Percentiles rank a stretch among this genome's conserved stretches.
These are phyloP conservation scores for Balaeniceps rex DNA, from an alignment of 2,113 vertebrate genomes.

Conservation along the genomic window DNA sequence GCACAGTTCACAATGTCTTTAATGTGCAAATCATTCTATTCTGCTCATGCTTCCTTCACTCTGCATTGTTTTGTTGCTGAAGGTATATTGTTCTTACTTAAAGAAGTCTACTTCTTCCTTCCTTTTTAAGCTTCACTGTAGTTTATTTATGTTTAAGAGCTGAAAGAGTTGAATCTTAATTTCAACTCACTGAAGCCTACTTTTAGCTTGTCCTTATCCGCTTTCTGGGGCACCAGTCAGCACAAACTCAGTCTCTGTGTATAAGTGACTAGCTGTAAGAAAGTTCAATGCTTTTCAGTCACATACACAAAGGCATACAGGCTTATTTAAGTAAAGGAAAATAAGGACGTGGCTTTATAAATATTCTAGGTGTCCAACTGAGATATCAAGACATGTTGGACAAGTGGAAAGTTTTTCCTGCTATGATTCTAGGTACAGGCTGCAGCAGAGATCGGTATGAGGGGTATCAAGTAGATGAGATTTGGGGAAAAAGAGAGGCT, in stretches of 20 bases:
- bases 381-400: not conserved
- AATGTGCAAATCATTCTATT: not conserved
- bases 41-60: conserved; percentile 22
- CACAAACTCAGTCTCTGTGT: not conserved
- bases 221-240: not conserved
- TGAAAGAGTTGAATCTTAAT: not conserved
- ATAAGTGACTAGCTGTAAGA: not conserved
- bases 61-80: not conserved
- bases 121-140: not conserved
- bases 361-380: not conserved
- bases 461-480: not conserved
- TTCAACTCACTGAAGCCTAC: not conserved
- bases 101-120: not conserved
- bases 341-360: not conserved
- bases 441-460: not conserved
- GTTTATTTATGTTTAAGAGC: not conserved
- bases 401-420: not conserved
- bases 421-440: not conserved
- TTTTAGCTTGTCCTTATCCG: not conserved
- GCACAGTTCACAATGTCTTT: not conserved
- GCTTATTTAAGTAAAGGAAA: not conserved
- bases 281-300: not conserved
- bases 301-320: not conserved
- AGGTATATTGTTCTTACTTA: not conserved
- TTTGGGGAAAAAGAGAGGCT: not conserved